phyloP scores from a whole-genome alignment of 2,113 vertebrate genomes.

The Anarrhichthys ocellatus region DNA sequence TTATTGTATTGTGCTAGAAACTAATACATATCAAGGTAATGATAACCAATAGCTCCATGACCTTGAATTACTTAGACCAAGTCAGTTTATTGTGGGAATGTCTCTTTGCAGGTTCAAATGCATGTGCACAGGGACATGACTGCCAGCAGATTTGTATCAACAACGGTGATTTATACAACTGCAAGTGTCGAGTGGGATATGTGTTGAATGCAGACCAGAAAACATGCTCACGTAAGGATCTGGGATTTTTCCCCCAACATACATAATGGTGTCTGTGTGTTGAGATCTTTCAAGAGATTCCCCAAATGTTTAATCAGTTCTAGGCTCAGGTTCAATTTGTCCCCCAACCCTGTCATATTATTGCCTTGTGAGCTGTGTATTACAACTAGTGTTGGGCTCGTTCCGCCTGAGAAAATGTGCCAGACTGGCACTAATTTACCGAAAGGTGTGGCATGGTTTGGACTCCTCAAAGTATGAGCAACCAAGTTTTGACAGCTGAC shows the following conservation, averaged over 20 bases:
- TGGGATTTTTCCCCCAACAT: neutral
- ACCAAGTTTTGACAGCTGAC: neutral
- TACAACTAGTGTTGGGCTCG: neutral
- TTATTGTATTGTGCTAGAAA: neutral
- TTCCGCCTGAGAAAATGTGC: constrained; percentile 3
- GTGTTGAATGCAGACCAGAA: constrained; percentile 82
- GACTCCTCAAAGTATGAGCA: neutral
- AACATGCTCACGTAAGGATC: constrained; percentile 82
- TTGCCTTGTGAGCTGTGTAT: constrained; percentile 6
- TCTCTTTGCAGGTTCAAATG: constrained; percentile 69
- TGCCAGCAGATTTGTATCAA: constrained; percentile 85
- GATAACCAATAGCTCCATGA: neutral
- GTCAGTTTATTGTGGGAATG: constrained; percentile 16
- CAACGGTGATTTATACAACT: constrained; percentile 67
- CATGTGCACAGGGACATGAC: constrained; percentile 77
- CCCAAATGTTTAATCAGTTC: neutral
- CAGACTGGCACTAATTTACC: neutral
- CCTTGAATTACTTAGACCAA: neutral
- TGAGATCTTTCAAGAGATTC: neutral
- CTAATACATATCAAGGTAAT: neutral
- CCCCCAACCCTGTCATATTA: too few species aligned
- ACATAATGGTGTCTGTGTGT: neutral
- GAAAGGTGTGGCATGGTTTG: neutral
- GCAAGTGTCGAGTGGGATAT: constrained; percentile 82
- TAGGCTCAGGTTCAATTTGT: neutral